Conservation (phyloP, 2,888 invertebrate genomes). For the Romanomermis culicivorax region DNA sequence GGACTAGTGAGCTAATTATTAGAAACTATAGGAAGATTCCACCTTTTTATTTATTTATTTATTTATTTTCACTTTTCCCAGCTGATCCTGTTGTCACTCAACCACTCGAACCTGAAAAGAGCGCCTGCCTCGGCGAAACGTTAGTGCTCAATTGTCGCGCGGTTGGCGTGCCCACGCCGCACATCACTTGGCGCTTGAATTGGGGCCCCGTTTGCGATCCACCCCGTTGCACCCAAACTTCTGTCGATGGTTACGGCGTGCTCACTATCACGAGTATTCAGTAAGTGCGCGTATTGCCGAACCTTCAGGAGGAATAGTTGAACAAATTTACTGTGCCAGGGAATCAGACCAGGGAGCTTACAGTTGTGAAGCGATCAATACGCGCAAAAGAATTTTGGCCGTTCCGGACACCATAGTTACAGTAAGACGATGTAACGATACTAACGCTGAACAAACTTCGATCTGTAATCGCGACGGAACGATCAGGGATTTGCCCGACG, state of each 20-base stretch:
- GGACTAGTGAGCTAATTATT: no score
- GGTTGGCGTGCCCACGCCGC: conserved; percentile 64
- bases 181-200: conserved; percentile 83
- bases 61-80: conserved; percentile 19
- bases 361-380: conserved; percentile 86
- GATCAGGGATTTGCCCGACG: conserved; percentile 17
- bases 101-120: conserved; percentile 44
- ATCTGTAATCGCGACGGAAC: conserved; percentile 57
- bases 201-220: conserved; percentile 48
- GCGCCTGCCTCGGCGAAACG: conserved; percentile 46
- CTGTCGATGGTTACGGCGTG: conserved; percentile 54
- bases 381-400: conserved; percentile 59
- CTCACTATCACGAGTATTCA: conserved; percentile 44
- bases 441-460: not conserved
- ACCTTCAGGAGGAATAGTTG: not conserved
- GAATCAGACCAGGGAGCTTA: conserved; percentile 73
- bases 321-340: conserved; percentile 13
- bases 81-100: conserved; percentile 47
- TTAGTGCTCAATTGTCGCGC: conserved; percentile 63
- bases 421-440: conserved; percentile 35
- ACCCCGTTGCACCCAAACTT: conserved; percentile 36
- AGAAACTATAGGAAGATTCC: no score
- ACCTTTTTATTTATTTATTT: no score
- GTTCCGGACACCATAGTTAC: conserved; percentile 68
- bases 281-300: conserved; percentile 15